Base-by-base conservation (phyloP, 2,888 invertebrate genomes). In the Apamea epomidion region DNA sequence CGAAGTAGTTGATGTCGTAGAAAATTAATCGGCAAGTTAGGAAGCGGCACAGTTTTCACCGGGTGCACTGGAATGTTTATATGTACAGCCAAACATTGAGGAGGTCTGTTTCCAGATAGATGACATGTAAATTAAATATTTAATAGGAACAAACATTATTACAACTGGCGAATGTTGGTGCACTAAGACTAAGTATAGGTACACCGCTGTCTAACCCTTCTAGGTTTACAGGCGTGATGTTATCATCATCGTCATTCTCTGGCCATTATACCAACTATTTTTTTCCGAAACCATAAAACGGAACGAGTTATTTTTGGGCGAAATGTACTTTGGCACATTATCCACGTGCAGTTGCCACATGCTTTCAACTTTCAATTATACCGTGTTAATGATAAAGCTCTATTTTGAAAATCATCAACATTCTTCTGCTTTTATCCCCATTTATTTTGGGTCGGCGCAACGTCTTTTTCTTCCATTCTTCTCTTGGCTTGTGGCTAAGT, bases 251-350 rank as follows among this genome's bases (percentile, higher is more conserved):
- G 18, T 51, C 7, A 18, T 51, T 51, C 18, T 51, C 51, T 51
- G 1, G 6, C 18, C 18, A 4, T 18, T 51, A 16, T 16, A 1
- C 16, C 18, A 51, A 51, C 51, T 7, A 7, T 1, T 51, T 51
- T 7, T 51, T 51, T 51, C 7, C 18, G 51, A 51, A 51, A 51
- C 18, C 18, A 51, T 51, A 51, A 18, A 81, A 81, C 29, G 5
- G 16, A 45, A 37, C 60, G 80, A 78, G 32, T 32, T 32, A 32
- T 32, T 90, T 89, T 88, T 88, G 74, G 81, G 76, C 70, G 74
- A 88, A 88, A 71, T 91, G 91, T 90, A 91, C 85, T 89, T 91
- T 91, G 92, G 91, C 92, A 91, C 87, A 77, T 65, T 76, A 82
- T 79, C 73, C 82, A 70, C 42, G 76, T 84, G 82, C 83, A 82